Base-by-base conservation (phyloP, 2,888 invertebrate genomes). In the Cosmorhoe ocellata region DNA sequence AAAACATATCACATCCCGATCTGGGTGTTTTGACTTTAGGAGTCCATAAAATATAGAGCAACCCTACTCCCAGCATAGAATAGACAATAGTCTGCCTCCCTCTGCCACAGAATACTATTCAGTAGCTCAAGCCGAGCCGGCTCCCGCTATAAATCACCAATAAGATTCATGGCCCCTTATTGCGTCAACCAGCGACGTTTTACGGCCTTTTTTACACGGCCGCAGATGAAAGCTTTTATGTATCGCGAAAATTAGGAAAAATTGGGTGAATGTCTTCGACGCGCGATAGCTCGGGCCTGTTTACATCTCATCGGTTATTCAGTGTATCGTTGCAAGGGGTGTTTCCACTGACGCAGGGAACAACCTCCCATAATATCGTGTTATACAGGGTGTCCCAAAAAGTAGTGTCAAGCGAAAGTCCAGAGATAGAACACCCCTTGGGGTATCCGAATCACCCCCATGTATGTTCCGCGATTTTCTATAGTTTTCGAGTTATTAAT, bases 131-230 rank as follows among this genome's bases (percentile, higher is more conserved):
- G 5, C 51, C 44, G 13, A 18, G 24, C 42, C 44, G 33, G 51
- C 57, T 43, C 42, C 28, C 11, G 51, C 58, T 45, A 66, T 81
- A 80, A 81, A 80, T 82, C 77, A 80, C 74, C 73, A 74, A 76
- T 70, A 76, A 79, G 75, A 81, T 79, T 77, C 80, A 78, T 76
- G 69, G 65, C 67, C 61, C 59, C 68, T 69, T 69, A 71, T 71
- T 74, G 69, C 74, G 69, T 69, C 71, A 61, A 58, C 59, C 64
- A 64, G 56, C 61, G 47, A 52, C 60, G 49, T 63, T 64, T 67
- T 63, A 64, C 63, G 51, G 46, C 46, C 45, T 24, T 65, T 66
- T 61, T 63, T 63, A 63, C 60, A 62, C 56, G 38, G 50, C 45
- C 56, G 36, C 57, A 49, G 56, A 53, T 56, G 61, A 58, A 59